Evolutionary conservation across 1,140 invertebrate species (phyloP).

Genomic region (Apis dorsata): DNA sequence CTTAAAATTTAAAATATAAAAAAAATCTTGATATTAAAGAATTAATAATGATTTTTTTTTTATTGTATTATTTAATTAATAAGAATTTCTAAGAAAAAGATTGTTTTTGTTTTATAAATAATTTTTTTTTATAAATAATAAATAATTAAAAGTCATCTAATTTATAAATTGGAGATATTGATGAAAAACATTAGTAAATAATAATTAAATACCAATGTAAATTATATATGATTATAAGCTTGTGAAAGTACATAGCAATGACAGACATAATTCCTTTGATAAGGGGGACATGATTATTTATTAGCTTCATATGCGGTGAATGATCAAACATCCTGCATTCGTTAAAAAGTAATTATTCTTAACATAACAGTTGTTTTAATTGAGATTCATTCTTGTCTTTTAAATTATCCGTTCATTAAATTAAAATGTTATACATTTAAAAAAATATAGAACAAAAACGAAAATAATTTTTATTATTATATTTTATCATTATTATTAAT

Average conservation of each 20-base stretch:
- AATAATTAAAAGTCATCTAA: not conserved
- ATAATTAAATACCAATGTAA: constrained; percentile 28
- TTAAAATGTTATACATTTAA: not conserved
- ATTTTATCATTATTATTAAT: too few relatives aligned
- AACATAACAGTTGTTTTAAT: constrained; percentile 24
- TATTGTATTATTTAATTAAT: too few relatives aligned
- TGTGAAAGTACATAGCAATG: constrained; percentile 18
- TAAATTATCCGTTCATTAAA: not conserved
- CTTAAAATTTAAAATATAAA: not conserved
- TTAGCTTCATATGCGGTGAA: constrained; percentile 28
- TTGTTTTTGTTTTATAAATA: not conserved
- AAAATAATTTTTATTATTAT: not conserved
- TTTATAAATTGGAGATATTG: not conserved
- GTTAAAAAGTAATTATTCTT: constrained; percentile 15
- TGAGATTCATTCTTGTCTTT: too few relatives aligned
- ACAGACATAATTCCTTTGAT: constrained; percentile 25
- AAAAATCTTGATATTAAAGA: not conserved
- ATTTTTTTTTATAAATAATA: not conserved
- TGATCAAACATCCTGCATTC: constrained; percentile 45
- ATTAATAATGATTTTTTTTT: not conserved
- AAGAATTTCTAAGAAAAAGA: not conserved
- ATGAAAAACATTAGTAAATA: not conserved
- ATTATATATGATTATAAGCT: constrained; percentile 18
- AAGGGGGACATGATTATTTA: constrained; percentile 39
- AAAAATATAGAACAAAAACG: not conserved